Base-by-base conservation (phyloP, 2,888 invertebrate species). In the Unio pictorum region DNA sequence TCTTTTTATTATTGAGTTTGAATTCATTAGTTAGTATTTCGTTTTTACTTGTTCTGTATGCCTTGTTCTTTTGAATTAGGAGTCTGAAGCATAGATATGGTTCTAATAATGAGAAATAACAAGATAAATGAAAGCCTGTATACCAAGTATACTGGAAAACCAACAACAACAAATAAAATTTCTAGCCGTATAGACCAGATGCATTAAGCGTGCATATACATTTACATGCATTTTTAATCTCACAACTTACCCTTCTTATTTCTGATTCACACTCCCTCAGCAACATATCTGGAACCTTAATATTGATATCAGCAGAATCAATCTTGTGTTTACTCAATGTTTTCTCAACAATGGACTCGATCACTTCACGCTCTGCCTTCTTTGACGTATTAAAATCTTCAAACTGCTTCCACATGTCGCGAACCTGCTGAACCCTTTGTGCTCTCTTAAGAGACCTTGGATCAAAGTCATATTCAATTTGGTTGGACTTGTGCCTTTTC, bases 241-340 rank as follows among this genome's bases (percentile, higher is more conserved):
- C 11, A 61, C 20, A 15, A 68, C 80, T 66, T 74, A 89, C 89
- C 84, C 81, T 76, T 56, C 84, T 81, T 20, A 89, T 84, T 74
- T 89, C 88, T 63, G 82, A 74, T 56, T 86, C 83, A 80, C 86
- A 88, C 65, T 88, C 84, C 65, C 84, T 77, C 55, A 89, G 78
- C 58, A 89, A 69, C 64, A 87, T 76, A 64, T 87, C 86, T 2
- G 89, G 88, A 8, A 89, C 84, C 64, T 81, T 81, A 45, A 88
- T 76, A 69, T 78, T 83, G 26, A 89, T 78, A 26, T 83, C 77
- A 23, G 76, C 74, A 7, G 83, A 84, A 75, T 86, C 84, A 18
- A 89, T 74, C 56, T 71, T 76, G 66, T 82, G 79, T 61, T 82
- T 83, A 63, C 86, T 80, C 61, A 82, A 66, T 0, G 80, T 78